These are phyloP conservation scores for Potorous gilbertii DNA, from an alignment of 2,797 vertebrate genomes.

Conservation along the genomic window DNA sequence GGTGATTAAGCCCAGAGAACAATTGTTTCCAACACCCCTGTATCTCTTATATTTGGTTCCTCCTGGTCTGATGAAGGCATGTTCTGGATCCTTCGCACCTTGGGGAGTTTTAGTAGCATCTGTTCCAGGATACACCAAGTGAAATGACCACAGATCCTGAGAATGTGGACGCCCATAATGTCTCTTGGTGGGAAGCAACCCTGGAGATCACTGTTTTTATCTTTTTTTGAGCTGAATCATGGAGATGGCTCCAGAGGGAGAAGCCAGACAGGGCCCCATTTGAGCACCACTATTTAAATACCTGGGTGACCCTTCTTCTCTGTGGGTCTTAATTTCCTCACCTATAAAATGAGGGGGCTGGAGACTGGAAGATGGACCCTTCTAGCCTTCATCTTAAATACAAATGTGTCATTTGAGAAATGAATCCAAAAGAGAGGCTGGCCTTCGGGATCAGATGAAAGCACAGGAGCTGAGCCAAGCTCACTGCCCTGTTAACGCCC, in stretches of 20 bases:
- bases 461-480: background rate
- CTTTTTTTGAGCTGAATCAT: background rate
- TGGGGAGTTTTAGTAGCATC: background rate
- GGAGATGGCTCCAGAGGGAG: background rate
- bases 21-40: background rate
- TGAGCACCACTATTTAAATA: too few species aligned
- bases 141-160: background rate
- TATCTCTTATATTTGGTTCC: background rate
- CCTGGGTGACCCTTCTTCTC: too few species aligned
- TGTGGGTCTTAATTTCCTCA: background rate
- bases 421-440: background rate
- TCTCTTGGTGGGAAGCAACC: background rate
- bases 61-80: background rate
- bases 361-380: background rate
- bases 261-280: background rate
- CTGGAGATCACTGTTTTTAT: background rate
- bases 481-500: background rate
- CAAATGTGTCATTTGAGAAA: too few species aligned
- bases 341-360: background rate
- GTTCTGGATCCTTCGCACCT: background rate
- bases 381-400: background rate
- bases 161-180: background rate
- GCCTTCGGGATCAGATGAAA: background rate
- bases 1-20: background rate
- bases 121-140: background rate